phyloP scores from a whole-genome alignment of 1,140 invertebrate species.

The Brachionus calyciflorus region DNA sequence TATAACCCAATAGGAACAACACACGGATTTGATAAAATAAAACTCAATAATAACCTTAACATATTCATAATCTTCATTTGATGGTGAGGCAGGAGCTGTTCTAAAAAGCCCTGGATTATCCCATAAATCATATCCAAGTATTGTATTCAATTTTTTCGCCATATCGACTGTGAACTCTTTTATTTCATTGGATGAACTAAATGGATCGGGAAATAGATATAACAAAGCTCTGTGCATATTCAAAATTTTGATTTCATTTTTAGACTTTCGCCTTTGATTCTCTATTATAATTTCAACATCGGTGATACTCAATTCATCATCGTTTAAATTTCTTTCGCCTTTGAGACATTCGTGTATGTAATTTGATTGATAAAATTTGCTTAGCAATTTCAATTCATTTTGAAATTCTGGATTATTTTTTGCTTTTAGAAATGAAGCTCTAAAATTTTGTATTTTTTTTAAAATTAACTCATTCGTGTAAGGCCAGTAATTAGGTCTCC shows the following conservation, averaged over 20 bases:
- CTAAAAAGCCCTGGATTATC: not conserved
- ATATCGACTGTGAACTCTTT: not conserved
- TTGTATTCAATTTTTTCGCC: not conserved
- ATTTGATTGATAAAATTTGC: not conserved
- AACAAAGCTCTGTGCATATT: not conserved
- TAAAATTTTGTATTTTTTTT: not conserved
- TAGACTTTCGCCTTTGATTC: not conserved
- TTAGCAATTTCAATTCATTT: not conserved
- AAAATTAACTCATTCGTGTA: slow-evolving; percentile 11
- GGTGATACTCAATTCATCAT: not conserved
- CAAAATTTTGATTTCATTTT: not conserved
- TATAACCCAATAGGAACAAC: not conserved
- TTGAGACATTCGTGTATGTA: not conserved
- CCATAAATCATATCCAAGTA: slow-evolving; percentile 1
- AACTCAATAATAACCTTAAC: not conserved
- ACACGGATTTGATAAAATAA: slow-evolving; percentile 11
- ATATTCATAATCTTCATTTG: not conserved
- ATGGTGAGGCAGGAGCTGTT: not conserved
- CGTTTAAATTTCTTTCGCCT: not conserved
- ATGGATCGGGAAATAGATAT: not conserved
- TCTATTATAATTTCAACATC: too few relatives aligned
- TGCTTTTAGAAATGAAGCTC: not conserved
- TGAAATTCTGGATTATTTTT: not conserved
- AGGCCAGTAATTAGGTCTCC: slow-evolving; percentile 3
- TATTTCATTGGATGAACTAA: not conserved